Evolutionary conservation across 2,888 invertebrate genomes (phyloP).

Genomic region (Nasonovia ribisnigri): DNA sequence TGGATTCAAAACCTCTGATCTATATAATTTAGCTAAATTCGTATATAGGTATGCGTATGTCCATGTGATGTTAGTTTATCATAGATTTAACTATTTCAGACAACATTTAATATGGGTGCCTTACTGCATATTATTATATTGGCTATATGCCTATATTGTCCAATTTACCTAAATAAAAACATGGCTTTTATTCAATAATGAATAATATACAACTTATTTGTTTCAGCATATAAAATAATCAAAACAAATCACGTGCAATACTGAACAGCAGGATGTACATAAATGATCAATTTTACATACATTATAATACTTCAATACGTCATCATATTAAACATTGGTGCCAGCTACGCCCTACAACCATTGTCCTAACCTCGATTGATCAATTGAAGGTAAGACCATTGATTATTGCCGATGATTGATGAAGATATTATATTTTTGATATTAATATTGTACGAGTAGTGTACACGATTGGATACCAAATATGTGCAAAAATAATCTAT

Average conservation of each 20-base stretch:
- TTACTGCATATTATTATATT: neutral
- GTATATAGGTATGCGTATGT: too few species aligned
- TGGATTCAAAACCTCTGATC: too few species aligned
- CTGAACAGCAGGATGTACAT: neutral
- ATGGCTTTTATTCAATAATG: neutral
- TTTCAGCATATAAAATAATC: neutral
- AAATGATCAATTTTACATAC: neutral
- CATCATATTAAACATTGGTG: neutral
- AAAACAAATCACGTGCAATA: neutral
- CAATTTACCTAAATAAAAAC: neutral
- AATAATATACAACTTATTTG: neutral
- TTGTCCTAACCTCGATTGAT: neutral
- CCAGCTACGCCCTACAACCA: neutral
- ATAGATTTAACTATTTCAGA: neutral
- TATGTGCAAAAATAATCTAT: too few species aligned
- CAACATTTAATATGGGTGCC: neutral
- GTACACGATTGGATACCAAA: too few species aligned
- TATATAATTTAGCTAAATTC: too few species aligned
- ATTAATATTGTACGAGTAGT: too few species aligned
- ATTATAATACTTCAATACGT: neutral
- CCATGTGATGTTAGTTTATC: neutral
- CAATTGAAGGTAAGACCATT: too few species aligned
- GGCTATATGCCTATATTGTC: neutral
- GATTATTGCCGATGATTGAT: too few species aligned
- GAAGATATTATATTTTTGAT: too few species aligned